Conservation (phyloP, 2,113 vertebrate species). For the Dasyprocta punctata region DNA sequence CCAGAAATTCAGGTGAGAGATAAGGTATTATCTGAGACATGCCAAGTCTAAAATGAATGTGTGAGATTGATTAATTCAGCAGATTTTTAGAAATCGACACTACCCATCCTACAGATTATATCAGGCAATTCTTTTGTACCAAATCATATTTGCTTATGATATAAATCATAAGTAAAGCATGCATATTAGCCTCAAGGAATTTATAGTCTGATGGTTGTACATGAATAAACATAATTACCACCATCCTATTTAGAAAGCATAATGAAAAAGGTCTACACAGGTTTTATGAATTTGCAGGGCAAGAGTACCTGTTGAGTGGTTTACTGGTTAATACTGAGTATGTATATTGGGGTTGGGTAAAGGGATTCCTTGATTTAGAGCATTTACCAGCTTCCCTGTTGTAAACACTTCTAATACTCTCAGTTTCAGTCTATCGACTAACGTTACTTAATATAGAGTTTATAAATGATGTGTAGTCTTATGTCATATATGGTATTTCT, state of each 20-base stretch:
- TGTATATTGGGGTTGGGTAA: not conserved
- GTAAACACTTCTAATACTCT: not conserved
- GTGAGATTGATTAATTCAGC: not conserved
- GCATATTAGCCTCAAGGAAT: not conserved
- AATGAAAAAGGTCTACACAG: not conserved
- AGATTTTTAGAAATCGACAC: not conserved
- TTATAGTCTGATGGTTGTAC: not conserved
- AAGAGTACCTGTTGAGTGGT: not conserved
- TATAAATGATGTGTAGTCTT: not conserved
- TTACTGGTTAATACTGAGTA: not conserved
- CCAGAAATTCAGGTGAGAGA: not conserved
- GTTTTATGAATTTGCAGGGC: not conserved
- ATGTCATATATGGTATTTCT: not conserved
- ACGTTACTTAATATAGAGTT: not conserved
- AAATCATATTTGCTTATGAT: not conserved
- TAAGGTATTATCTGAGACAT: not conserved
- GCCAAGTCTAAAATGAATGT: not conserved
- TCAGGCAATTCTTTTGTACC: not conserved
- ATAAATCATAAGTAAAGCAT: not conserved
- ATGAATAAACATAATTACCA: not conserved
- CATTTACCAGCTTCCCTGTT: not conserved
- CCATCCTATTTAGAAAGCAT: not conserved
- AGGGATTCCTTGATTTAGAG: not conserved
- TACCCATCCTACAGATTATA: not conserved
- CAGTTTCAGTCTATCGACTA: not conserved